Conservation (phyloP, 2,888 invertebrate species). For the Plagodis pulveraria region DNA sequence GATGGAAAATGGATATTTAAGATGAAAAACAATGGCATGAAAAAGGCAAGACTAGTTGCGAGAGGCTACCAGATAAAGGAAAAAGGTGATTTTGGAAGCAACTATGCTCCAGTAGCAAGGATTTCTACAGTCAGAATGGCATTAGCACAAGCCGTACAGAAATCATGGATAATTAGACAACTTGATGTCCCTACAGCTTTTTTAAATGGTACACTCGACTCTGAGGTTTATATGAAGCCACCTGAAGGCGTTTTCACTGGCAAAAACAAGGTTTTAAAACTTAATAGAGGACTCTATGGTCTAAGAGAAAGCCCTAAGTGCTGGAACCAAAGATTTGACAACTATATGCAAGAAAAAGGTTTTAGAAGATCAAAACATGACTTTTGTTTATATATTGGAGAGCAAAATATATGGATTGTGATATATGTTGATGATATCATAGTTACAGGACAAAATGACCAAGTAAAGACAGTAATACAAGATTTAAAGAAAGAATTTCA, state of each 20-base stretch:
- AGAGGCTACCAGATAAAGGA: too few relatives aligned
- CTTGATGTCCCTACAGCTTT: too few relatives aligned
- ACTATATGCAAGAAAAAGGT: not conserved
- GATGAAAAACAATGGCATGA: too few relatives aligned
- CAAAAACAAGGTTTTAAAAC: slow-evolving; percentile 4
- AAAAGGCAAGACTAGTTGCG: too few relatives aligned
- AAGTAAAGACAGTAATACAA: not conserved
- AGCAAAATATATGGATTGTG: not conserved
- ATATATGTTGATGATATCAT: slow-evolving; percentile 4
- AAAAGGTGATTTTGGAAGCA: too few relatives aligned
- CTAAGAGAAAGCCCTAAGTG: slow-evolving; percentile 13
- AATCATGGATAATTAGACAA: too few relatives aligned
- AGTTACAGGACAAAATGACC: not conserved
- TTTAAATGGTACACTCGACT: slow-evolving; percentile 4
- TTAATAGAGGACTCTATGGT: slow-evolving; percentile 20
- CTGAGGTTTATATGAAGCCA: slow-evolving; percentile 5
- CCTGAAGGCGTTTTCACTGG: slow-evolving; percentile 2
- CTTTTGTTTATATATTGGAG: not conserved
- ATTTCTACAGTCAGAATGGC: too few relatives aligned
- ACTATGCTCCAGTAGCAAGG: too few relatives aligned
- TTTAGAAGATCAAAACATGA: slow-evolving; percentile 3
- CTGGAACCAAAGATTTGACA: slow-evolving; percentile 10
- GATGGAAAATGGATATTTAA: too few relatives aligned
- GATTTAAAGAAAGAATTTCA: slow-evolving; percentile 1
- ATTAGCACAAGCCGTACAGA: too few relatives aligned